Evolutionary conservation across 23 tunicate species (phyloP).

Genomic region (Ciona savignyi): DNA sequence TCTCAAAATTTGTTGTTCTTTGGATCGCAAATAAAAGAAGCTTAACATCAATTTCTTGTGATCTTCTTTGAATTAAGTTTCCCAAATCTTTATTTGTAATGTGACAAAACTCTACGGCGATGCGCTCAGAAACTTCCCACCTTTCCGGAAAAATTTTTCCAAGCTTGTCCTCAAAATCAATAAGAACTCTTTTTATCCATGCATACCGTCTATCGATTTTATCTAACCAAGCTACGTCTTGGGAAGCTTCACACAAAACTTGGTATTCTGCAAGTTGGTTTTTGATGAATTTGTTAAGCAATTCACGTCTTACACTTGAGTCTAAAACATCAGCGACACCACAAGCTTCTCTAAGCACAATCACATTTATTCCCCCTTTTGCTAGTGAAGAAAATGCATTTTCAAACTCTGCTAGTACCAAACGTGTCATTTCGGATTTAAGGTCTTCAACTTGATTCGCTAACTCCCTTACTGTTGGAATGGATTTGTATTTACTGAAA

Average conservation of each 20-base stretch:
- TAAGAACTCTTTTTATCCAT: constrained; percentile 62
- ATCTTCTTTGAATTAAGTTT: constrained; percentile 53
- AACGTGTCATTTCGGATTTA: constrained; percentile 41
- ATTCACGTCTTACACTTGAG: constrained; percentile 46
- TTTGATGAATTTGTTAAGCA: constrained; percentile 57
- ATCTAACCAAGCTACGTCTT: constrained; percentile 90
- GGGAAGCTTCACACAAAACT: constrained; percentile 66
- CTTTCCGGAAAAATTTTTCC: constrained; percentile 54
- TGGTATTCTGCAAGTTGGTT: constrained; percentile 65
- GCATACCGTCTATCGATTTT: constrained; percentile 79
- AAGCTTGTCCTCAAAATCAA: constrained; percentile 71
- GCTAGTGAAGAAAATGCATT: constrained; percentile 37
- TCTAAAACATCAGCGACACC: constrained; percentile 76
- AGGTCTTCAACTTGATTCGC: constrained; percentile 36
- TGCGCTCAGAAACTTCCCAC: constrained; percentile 87
- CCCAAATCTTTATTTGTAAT: constrained; percentile 59
- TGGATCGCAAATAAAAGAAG: constrained; percentile 86
- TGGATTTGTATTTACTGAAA: constrained; percentile 52
- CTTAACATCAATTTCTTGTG: constrained; percentile 78
- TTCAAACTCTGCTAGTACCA: constrained; percentile 63
- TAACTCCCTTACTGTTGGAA: constrained; percentile 62
- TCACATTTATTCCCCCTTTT: constrained; percentile 17
- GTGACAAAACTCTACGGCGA: constrained; percentile 84
- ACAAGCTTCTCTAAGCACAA: constrained; percentile 41
- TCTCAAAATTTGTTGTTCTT: constrained; percentile 79